These are phyloP conservation scores for Notolabrus celidotus DNA, from an alignment of 2,797 vertebrate genomes.

Conservation along the genomic window DNA sequence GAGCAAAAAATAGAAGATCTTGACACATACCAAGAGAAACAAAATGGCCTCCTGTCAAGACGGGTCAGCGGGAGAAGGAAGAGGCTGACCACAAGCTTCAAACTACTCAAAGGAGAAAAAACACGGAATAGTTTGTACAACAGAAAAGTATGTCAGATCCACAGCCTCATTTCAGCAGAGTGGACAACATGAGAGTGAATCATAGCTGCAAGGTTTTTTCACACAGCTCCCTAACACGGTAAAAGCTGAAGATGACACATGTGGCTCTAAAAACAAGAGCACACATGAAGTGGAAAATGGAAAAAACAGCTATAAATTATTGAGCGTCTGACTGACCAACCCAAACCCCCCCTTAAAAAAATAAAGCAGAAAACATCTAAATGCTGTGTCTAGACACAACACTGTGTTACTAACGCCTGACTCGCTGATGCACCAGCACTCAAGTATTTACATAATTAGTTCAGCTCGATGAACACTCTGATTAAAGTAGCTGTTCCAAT, in stretches of 20 bases:
- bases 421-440: conserved; percentile 54
- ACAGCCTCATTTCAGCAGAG: background rate
- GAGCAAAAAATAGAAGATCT: conserved; percentile 24
- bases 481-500: conserved; percentile 31
- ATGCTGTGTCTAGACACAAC: conserved; percentile 75
- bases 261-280: conserved; percentile 16
- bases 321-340: conserved; percentile 47
- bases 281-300: conserved; percentile 3
- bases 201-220: conserved; percentile 54
- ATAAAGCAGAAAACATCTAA: conserved; percentile 15
- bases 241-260: conserved; percentile 46
- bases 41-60: conserved; percentile 74
- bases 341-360: conserved; percentile 27
- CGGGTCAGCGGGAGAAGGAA: conserved; percentile 44
- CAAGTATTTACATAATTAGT: conserved; percentile 66
- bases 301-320: conserved; percentile 68
- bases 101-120: background rate
- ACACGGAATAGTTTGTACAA: conserved; percentile 9
- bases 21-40: conserved; percentile 63
- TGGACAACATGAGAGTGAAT: conserved; percentile 38
- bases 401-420: conserved; percentile 64
- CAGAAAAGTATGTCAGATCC: conserved; percentile 26
- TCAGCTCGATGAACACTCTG: conserved; percentile 38
- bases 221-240: conserved; percentile 49
- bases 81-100: conserved; percentile 15